These are phyloP conservation scores for Daktulosphaira vitifoliae DNA, from an alignment of 1,140 invertebrate genomes.

Conservation along the genomic window DNA sequence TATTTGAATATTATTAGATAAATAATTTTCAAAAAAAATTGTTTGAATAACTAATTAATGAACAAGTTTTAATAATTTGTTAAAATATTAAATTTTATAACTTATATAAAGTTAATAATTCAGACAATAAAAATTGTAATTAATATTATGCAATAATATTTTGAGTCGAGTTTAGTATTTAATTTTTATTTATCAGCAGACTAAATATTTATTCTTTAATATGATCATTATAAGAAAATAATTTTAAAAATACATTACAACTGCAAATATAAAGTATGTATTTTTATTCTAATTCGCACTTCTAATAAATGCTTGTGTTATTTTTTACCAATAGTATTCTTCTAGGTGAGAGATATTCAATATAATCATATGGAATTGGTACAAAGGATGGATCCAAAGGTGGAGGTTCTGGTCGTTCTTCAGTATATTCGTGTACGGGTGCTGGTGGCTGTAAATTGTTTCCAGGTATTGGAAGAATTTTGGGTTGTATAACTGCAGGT, in stretches of 20 bases:
- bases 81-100: too few relatives aligned
- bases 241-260: background rate
- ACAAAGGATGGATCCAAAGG: conserved; percentile 39
- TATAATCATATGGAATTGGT: conserved; percentile 36
- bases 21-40: too few relatives aligned
- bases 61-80: too few relatives aligned
- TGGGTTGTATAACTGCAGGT: conserved; percentile 35
- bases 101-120: too few relatives aligned
- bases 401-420: conserved; percentile 39
- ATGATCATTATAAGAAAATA: background rate
- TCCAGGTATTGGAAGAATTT: conserved; percentile 12
- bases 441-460: conserved; percentile 32
- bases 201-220: background rate
- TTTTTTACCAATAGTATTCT: conserved; percentile 37
- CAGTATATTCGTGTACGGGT: conserved; percentile 38
- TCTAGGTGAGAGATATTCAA: conserved; percentile 36
- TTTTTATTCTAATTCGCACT: background rate
- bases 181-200: background rate
- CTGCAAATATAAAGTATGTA: background rate
- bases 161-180: too few relatives aligned
- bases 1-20: too few relatives aligned
- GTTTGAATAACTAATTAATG: too few relatives aligned
- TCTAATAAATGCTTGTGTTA: too few relatives aligned
- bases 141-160: too few relatives aligned
- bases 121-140: too few relatives aligned